Percentiles rank a stretch among this genome's conserved stretches.
Evolutionary conservation across 2,797 vertebrate genomes (phyloP).

Genomic region (Gallinago stenura): DNA sequence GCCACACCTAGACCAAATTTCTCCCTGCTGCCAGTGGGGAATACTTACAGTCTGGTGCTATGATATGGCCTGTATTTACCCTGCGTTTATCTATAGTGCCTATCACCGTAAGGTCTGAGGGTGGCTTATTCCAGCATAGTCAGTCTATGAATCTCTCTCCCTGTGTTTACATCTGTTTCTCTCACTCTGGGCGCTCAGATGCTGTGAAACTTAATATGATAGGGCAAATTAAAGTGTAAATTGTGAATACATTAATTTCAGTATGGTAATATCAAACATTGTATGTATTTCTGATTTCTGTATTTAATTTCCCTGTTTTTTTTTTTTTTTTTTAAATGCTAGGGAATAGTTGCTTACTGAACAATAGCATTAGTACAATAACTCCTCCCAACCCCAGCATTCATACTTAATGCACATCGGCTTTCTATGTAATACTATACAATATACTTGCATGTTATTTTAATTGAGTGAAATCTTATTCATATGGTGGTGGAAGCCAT

Average conservation of each 20-base stretch:
- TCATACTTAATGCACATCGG: constrained; percentile 44
- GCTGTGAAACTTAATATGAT: neutral
- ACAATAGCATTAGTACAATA: constrained; percentile 37
- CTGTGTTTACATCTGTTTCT: neutral
- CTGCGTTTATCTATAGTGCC: neutral
- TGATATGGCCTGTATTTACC: neutral
- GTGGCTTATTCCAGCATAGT: neutral
- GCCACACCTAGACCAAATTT: neutral
- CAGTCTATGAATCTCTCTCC: neutral
- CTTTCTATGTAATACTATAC: constrained; percentile 30
- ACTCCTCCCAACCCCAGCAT: constrained; percentile 30
- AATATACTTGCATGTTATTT: constrained; percentile 53
- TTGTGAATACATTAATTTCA: constrained; percentile 40
- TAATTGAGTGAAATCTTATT: constrained; percentile 70
- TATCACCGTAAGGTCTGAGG: neutral
- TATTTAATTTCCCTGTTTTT: constrained; percentile 59
- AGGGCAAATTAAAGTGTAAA: constrained; percentile 16
- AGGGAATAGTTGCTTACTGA: constrained; percentile 19
- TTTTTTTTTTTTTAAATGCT: constrained; percentile 38
- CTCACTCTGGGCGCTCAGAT: neutral
- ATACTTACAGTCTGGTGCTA: neutral
- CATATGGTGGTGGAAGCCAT: constrained; percentile 51
- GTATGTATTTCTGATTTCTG: constrained; percentile 58
- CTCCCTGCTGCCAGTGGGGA: neutral
- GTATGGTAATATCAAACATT: constrained; percentile 56